Conservation (phyloP, 2,888 invertebrate genomes). For the Lasioglossum villosulum region DNA sequence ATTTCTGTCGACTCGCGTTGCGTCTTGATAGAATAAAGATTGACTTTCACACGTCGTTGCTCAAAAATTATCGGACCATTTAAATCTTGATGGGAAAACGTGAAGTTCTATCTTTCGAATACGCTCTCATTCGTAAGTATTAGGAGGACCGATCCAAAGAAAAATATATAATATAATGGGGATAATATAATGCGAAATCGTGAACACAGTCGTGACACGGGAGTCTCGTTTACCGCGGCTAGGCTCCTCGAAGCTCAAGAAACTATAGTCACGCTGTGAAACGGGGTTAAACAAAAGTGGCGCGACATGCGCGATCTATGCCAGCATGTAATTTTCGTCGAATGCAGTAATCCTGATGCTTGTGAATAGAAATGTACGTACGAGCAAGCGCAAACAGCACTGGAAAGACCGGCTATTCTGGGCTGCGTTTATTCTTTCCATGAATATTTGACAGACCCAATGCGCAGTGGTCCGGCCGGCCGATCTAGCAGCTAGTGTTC, state of each 20-base stretch:
- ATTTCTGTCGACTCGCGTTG: neutral
- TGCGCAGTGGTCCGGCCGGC: neutral
- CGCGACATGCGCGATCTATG: neutral
- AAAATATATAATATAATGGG: neutral
- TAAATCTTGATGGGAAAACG: neutral
- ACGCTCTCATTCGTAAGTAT: neutral
- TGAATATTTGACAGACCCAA: neutral
- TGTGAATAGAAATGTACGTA: neutral
- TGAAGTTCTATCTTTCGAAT: neutral
- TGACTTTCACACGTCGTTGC: neutral
- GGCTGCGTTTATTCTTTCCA: neutral
- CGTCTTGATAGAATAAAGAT: neutral
- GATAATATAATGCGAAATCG: neutral
- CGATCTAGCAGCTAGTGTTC: too few relatives aligned
- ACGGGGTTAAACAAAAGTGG: neutral
- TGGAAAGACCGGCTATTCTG: neutral
- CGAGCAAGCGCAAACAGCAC: neutral
- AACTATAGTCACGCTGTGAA: neutral
- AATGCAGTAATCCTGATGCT: neutral
- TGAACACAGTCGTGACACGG: neutral
- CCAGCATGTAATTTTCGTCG: neutral
- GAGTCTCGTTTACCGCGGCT: neutral
- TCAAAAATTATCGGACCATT: constrained; percentile 5
- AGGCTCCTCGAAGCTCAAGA: neutral
- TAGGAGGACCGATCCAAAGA: neutral